Evolutionary conservation across 2,797 vertebrate genomes (phyloP).

Genomic region (Yasuhikotakia modesta): DNA sequence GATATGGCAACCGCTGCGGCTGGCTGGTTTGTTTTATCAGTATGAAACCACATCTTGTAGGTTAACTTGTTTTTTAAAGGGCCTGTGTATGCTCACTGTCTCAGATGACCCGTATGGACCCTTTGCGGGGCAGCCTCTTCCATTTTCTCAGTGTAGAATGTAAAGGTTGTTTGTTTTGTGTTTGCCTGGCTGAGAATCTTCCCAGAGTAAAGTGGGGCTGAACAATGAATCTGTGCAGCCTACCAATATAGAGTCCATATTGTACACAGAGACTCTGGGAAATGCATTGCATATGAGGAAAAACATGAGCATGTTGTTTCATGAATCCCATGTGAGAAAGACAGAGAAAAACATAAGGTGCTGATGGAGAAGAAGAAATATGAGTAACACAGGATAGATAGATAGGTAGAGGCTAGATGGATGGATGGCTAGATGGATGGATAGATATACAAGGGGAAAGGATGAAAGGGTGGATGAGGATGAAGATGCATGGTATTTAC

Average conservation of each 20-base stretch:
- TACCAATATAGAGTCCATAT: slow-evolving; percentile 1
- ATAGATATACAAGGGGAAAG: neutral
- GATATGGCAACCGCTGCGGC: slow-evolving; percentile 3
- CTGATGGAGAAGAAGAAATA: neutral
- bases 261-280: too few species aligned
- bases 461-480: slow-evolving; percentile 3
- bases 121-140: neutral
- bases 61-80: slow-evolving; percentile 26
- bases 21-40: slow-evolving; percentile 15
- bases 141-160: slow-evolving; percentile 9
- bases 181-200: slow-evolving; percentile 21
- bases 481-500: slow-evolving; percentile 41
- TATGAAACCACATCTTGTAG: neutral
- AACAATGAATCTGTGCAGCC: slow-evolving; percentile 27
- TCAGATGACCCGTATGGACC: slow-evolving; percentile 10
- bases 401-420: neutral
- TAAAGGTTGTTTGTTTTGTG: slow-evolving; percentile 18
- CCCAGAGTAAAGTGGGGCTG: neutral
- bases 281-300: slow-evolving; percentile 1
- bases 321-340: neutral
- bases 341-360: neutral
- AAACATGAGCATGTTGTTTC: neutral
- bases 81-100: slow-evolving; percentile 19
- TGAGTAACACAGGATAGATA: neutral
- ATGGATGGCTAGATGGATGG: neutral